Base-by-base conservation (phyloP, 2,888 invertebrate species). In the Bedellia somnulentella region DNA sequence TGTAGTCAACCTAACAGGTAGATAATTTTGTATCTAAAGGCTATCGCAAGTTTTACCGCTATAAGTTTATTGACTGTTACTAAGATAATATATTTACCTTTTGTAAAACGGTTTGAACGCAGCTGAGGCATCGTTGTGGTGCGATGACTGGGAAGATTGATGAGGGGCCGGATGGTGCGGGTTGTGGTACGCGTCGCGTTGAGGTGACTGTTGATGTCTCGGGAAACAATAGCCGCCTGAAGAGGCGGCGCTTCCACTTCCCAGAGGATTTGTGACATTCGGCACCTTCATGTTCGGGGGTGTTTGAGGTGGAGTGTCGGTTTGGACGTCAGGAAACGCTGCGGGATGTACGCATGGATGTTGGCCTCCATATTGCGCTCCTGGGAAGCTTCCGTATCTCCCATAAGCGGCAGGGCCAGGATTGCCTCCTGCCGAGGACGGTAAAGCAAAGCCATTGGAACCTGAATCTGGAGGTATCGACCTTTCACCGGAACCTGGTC, bases 201-300 rank as follows among this genome's bases (percentile, higher is more conserved):
- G 57, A 45, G 71, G 67, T 33, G 75, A 64, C 59, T 82, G 68
- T 52, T 79, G 70, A 45, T 78, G 66, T 53, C 73, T 53, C 31
- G 67, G 57, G 49, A 71, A 75, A 56, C 66, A 71, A 68, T 78
- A 80, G 55, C 73, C 76, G 49, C 52, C 63, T 61, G 57, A 67
- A 66, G 60, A 57, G 66, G 76, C 75, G 57, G 73, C 64, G 35
- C 73, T 76, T 57, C 80, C 81, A 70, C 82, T 80, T 61, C 85
- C 81, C 46, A 86, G 80, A 48, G 82, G 86, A 64, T 83, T 84
- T 57, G 85, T 83, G 45, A 85, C 86, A 63, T 86, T 87, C 52
- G 89, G 87, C 53, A 91, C 81, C 70, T 93, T 93, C 89, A 93
- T 89, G 77, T 89, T 93, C 58, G 93, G 93, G 42, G 93, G 93